A percentile compares a stretch with the other conserved stretches of the same genome.
Conservation (phyloP, 2,113 vertebrate species). For the Zeus faber region DNA sequence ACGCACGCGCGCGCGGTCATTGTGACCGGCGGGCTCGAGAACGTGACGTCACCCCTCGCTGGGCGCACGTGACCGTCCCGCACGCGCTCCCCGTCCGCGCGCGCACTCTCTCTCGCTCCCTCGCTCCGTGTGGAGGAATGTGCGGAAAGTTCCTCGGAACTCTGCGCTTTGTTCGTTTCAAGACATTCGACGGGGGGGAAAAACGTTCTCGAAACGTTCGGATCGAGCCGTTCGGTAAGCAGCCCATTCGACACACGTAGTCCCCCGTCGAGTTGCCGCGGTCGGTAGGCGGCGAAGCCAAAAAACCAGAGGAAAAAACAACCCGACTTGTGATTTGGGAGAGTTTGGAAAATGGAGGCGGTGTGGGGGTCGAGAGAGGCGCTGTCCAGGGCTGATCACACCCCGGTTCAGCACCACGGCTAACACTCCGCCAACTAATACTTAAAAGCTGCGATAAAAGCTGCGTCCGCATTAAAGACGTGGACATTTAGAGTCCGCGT, state of each 20-base stretch:
- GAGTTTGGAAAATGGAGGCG: conserved; percentile 72
- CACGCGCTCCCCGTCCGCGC: too few relatives aligned
- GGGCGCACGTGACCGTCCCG: conserved; percentile 67
- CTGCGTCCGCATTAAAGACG: too few relatives aligned
- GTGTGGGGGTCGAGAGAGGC: conserved; percentile 60
- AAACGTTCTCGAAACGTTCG: not conserved
- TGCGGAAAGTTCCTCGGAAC: conserved; percentile 72
- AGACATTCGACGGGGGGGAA: conserved; percentile 13
- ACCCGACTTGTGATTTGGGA: conserved; percentile 13
- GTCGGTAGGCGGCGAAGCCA: too few relatives aligned
- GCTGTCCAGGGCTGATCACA: conserved; percentile 88
- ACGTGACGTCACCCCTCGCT: too few relatives aligned
- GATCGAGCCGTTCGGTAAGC: conserved; percentile 31
- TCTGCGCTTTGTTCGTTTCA: conserved; percentile 27
- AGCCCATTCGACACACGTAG: not conserved
- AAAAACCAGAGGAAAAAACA: too few relatives aligned
- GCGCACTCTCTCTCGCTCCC: too few relatives aligned
- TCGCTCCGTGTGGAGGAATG: conserved; percentile 84
- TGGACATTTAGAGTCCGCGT: too few relatives aligned
- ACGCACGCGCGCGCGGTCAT: not conserved
- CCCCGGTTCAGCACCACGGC: conserved; percentile 67
- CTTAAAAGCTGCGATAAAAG: not conserved
- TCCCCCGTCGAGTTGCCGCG: not conserved
- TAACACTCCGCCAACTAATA: conserved; percentile 56
- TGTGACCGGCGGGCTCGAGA: not conserved